Conservation (phyloP, 1,140 invertebrate genomes). For the Zaprionus nigranus region DNA sequence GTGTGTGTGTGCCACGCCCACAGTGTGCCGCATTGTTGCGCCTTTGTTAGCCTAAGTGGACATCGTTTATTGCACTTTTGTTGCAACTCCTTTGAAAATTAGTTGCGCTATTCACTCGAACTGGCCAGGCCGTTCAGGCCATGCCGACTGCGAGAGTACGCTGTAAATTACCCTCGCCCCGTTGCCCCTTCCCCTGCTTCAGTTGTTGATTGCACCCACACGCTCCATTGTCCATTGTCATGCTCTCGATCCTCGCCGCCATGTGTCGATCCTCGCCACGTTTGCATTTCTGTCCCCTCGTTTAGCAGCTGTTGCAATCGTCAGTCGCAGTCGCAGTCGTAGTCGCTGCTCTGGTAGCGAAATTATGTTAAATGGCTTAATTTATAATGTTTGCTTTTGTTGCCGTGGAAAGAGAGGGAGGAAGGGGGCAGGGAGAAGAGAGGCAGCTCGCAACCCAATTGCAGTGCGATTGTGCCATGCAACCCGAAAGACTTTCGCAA, state of each 20-base stretch:
- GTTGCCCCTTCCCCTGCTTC: constrained; percentile 25
- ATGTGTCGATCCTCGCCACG: constrained; percentile 35
- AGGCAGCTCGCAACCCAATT: constrained; percentile 50
- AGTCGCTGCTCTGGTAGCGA: constrained; percentile 59
- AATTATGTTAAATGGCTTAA: constrained; percentile 82
- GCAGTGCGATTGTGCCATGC: no score
- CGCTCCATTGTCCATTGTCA: constrained; percentile 59
- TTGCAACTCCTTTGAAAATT: constrained; percentile 77
- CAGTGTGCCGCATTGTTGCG: constrained; percentile 40
- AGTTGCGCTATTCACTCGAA: constrained; percentile 74
- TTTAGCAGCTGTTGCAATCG: constrained; percentile 71
- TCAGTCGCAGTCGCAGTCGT: not conserved
- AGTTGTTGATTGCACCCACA: constrained; percentile 76
- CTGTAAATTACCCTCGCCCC: constrained; percentile 66
- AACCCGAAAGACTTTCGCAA: constrained; percentile 48
- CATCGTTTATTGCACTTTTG: constrained; percentile 81
- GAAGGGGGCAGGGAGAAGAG: constrained; percentile 7
- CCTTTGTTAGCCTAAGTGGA: constrained; percentile 75
- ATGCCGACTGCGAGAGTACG: constrained; percentile 31
- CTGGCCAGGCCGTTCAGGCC: constrained; percentile 10
- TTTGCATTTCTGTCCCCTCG: constrained; percentile 66
- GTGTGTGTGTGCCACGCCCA: constrained; percentile 53
- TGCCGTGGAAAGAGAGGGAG: not conserved
- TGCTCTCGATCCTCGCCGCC: constrained; percentile 16
- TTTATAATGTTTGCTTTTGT: constrained; percentile 75